Base-by-base conservation (phyloP, 2,113 vertebrate genomes). In the Alligator mississippiensis region DNA sequence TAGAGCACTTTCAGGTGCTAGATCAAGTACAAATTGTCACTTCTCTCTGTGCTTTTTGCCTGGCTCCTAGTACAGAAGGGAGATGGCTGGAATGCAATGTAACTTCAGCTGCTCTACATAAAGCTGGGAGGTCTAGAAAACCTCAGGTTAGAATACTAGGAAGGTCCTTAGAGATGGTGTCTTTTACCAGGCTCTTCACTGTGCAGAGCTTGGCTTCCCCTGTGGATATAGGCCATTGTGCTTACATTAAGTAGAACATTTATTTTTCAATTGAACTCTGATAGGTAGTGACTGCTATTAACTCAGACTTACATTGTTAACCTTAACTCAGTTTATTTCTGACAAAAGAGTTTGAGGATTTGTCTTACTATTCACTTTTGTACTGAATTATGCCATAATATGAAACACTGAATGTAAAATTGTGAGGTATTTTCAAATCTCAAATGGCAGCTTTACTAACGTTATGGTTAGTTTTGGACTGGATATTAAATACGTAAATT, bases 191-290 rank as follows among this genome's bases (percentile, higher is more conserved):
- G 17, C 24, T 30, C 47, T 85, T 54, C 80, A 34, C 64, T 86
- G 80, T 84, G 19, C 91, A 61, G 60, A 82, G 63, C 64, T 93
- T 83, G 85, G 92, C 82, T 82, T 82, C 30, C 77, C 21, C 68
- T 59, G 61, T 47, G 75, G 55, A 81, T 82, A 28, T 88, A 13
- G 13, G 58, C 80, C 12, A 13, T 55, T 55, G 89, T 82, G 90
- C 91, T 96, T 96, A 96, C 86, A 79, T 83, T 60, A 93, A 79
- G 11, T 11, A 34, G 85, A 89, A 90, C 34, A 34, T 47, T 7
- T 62, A 22, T 85, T 95, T 92, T 68, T 86, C 91, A 74, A 83
- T 91, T 94, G 28, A 74, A 75, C 22, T 30, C 21, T 85, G 7
- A 68, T 91, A 22, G 18, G 15, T 93, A 84, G 63, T 22, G 74